Percentiles rank a stretch among this genome's conserved stretches.
phyloP scores from a whole-genome alignment of 2,113 vertebrate genomes.

The Ramphastos sulfuratus region DNA sequence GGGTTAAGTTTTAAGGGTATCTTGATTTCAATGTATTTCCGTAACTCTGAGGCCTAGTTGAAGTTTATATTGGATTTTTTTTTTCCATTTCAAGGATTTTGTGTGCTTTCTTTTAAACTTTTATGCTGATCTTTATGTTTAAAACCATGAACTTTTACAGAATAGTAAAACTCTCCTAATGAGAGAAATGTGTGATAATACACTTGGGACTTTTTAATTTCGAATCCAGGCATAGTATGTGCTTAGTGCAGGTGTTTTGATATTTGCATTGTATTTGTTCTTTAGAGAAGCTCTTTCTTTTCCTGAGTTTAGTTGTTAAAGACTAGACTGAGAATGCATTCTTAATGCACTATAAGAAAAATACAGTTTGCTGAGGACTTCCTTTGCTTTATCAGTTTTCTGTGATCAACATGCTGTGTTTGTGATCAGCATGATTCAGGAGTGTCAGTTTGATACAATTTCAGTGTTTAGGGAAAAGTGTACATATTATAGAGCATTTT shows the following conservation, averaged over 20 bases:
- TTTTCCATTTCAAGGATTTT: not conserved
- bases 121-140: not conserved
- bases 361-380: not conserved
- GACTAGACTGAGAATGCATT: not conserved
- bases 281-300: not conserved
- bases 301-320: not conserved
- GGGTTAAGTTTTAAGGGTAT: not conserved
- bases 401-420: not conserved
- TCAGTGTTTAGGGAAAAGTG: not conserved
- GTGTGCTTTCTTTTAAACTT: not conserved
- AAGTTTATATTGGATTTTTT: not conserved
- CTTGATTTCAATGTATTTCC: not conserved
- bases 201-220: not conserved
- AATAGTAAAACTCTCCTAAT: not conserved
- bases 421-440: not conserved
- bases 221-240: not conserved
- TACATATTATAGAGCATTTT: not conserved
- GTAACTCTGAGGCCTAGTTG: not conserved
- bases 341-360: not conserved
- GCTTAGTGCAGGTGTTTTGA: not conserved
- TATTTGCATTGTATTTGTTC: not conserved
- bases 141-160: not conserved
- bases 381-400: not conserved
- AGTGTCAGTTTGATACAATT: not conserved
- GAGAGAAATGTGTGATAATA: not conserved